These are phyloP conservation scores for Anguilla japonica DNA, from an alignment of 2,113 vertebrate genomes.

Conservation along the genomic window DNA sequence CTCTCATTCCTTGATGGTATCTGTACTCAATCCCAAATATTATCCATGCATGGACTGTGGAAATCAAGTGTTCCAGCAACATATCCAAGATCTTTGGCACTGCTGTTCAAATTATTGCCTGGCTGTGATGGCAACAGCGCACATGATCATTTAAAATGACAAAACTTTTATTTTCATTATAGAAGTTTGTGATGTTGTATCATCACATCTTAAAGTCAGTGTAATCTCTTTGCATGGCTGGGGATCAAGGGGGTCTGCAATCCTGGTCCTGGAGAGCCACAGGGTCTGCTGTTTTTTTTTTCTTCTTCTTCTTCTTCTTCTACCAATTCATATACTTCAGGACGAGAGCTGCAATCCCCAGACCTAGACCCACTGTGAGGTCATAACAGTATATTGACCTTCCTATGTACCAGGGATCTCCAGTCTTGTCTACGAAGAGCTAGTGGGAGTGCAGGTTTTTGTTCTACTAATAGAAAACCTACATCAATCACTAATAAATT, in stretches of 20 bases:
- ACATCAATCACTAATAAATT: too few relatives aligned
- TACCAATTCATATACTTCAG: too few relatives aligned
- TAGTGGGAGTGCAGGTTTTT: too few relatives aligned
- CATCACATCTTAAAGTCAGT: background rate
- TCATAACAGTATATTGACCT: background rate
- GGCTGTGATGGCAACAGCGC: background rate
- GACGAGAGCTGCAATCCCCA: too few relatives aligned
- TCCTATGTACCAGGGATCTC: background rate
- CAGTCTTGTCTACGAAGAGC: too few relatives aligned
- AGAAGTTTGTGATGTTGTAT: background rate
- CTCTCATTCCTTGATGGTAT: background rate
- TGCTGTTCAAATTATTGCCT: background rate
- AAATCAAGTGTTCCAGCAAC: background rate
- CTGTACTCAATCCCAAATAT: constrained; percentile 14
- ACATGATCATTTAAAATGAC: background rate
- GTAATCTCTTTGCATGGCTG: background rate
- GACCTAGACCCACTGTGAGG: background rate
- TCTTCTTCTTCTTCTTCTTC: too few relatives aligned
- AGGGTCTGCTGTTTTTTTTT: too few relatives aligned
- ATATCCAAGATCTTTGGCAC: background rate
- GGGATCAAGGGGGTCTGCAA: too few relatives aligned
- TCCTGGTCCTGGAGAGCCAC: too few relatives aligned
- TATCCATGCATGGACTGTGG: background rate
- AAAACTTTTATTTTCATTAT: background rate
- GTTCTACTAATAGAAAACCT: too few relatives aligned